A percentile compares a stretch with the other conserved stretches of the same genome.
phyloP scores from a whole-genome alignment of 1,140 invertebrate genomes.

The Bombus superbus region DNA sequence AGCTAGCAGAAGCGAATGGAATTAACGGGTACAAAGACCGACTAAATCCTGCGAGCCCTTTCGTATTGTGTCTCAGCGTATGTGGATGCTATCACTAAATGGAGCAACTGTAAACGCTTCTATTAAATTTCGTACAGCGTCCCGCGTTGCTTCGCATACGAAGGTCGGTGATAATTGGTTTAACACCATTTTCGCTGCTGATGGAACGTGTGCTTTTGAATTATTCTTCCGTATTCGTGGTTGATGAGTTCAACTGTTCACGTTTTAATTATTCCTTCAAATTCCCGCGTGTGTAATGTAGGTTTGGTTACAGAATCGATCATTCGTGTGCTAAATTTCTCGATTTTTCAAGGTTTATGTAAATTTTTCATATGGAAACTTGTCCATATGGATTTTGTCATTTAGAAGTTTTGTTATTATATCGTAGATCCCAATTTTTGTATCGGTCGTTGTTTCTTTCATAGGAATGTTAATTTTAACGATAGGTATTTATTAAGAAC shows the following conservation, averaged over 20 bases:
- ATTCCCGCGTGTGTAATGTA: background rate
- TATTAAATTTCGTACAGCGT: background rate
- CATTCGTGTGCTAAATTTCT: background rate
- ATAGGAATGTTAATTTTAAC: background rate
- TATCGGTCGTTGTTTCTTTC: too few relatives aligned
- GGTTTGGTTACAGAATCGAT: too few relatives aligned
- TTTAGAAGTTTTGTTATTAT: too few relatives aligned
- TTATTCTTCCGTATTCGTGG: background rate
- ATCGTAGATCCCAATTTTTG: too few relatives aligned
- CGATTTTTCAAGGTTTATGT: background rate
- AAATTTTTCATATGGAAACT: background rate
- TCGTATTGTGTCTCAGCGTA: background rate
- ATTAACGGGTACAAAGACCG: constrained; percentile 4
- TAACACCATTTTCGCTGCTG: background rate
- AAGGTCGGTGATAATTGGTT: background rate
- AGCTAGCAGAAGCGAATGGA: constrained; percentile 3
- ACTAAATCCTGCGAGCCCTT: background rate
- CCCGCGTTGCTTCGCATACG: background rate
- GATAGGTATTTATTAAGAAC: background rate
- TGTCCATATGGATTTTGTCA: too few relatives aligned
- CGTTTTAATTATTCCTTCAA: background rate
- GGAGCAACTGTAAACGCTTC: background rate
- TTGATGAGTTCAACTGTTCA: background rate
- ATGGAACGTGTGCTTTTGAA: background rate
- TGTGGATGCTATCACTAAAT: background rate